A percentile compares a stretch with the other conserved stretches of the same genome.
phyloP scores from a whole-genome alignment of 2,113 vertebrate species.

The Rhadina sibilatrix region DNA sequence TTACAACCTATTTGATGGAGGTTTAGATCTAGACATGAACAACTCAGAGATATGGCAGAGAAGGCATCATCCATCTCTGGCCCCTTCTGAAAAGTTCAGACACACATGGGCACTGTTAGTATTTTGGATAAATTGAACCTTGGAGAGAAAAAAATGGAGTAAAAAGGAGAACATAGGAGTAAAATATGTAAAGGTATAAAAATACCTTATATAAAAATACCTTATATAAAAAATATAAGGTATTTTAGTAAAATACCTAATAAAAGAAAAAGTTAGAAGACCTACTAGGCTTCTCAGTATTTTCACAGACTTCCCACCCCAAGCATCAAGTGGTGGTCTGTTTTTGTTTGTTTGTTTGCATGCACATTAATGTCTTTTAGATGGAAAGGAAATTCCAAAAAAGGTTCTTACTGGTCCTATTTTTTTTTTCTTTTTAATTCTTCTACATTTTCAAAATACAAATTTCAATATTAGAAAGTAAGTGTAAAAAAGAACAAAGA shows the following conservation, averaged over 20 bases:
- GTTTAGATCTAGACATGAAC: not conserved
- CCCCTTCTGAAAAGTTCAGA: not conserved
- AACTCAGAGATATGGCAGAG: not conserved
- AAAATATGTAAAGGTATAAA: too few relatives aligned
- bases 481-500: not conserved
- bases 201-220: too few relatives aligned
- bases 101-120: not conserved
- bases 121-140: not conserved
- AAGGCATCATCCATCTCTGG: not conserved
- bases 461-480: not conserved
- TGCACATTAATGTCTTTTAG: not conserved
- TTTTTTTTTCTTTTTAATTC: not conserved
- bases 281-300: accelerated
- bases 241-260: not conserved
- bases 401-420: not conserved
- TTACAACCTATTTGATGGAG: not conserved
- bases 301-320: not conserved
- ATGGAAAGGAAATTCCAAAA: not conserved
- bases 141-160: not conserved
- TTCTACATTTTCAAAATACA: not conserved
- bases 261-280: not conserved
- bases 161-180: too few relatives aligned
- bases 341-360: not conserved
- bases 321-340: not conserved
- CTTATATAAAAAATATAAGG: too few relatives aligned